Evolutionary conservation across 2,797 vertebrate genomes (phyloP).

Genomic region (Mionectes olivaceus): DNA sequence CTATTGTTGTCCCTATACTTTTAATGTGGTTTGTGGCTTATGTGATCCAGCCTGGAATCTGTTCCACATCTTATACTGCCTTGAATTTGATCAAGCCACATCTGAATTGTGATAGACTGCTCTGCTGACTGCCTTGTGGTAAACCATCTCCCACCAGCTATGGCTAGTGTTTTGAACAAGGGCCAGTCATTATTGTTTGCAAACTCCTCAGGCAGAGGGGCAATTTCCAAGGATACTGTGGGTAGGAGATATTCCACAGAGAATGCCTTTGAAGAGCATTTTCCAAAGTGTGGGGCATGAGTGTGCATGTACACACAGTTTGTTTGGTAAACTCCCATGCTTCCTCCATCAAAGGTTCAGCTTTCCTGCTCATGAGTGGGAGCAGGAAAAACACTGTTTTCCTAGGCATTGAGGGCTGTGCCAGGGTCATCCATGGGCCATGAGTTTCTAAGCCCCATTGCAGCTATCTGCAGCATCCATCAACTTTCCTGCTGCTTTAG

Average conservation of each 20-base stretch:
- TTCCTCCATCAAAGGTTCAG: neutral
- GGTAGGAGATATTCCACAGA: neutral
- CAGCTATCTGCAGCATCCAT: neutral
- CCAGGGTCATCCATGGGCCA: fast-evolving
- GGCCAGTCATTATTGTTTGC: constrained; percentile 13
- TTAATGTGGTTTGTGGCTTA: constrained; percentile 48
- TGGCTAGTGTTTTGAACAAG: constrained; percentile 12
- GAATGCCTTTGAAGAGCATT: constrained; percentile 13
- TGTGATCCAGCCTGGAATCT: constrained; percentile 33
- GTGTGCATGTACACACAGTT: neutral
- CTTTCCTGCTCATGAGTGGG: neutral
- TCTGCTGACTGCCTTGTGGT: neutral
- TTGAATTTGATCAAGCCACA: constrained; percentile 36
- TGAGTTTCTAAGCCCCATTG: neutral
- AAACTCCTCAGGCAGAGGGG: neutral
- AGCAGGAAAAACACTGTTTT: neutral
- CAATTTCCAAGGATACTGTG: constrained; percentile 20
- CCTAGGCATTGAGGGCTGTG: neutral
- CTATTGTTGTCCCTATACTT: constrained; percentile 6
- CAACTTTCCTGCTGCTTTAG: neutral
- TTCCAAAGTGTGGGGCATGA: neutral
- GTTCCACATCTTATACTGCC: constrained; percentile 33
- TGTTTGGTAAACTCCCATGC: neutral
- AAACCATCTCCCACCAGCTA: constrained; percentile 23
- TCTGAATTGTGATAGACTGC: constrained; percentile 15